A percentile compares a stretch with the other conserved stretches of the same genome.
Evolutionary conservation across 1,140 invertebrate species (phyloP).

Genomic region (Acromyrmex heyeri): DNA sequence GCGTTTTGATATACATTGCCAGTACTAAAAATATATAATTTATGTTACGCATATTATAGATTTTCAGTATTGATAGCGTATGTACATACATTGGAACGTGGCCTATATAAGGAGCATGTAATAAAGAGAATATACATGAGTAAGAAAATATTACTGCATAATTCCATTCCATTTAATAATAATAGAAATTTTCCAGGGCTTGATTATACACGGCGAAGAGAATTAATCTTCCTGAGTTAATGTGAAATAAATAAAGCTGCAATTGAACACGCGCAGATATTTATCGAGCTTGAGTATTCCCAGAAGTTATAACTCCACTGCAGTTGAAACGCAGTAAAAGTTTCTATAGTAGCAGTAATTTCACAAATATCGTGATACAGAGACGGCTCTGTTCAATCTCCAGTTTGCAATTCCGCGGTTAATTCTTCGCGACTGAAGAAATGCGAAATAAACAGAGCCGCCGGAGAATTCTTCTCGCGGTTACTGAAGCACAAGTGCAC

Average conservation of each 20-base stretch:
- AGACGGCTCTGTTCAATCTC: constrained; percentile 20
- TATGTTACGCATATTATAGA: too few relatives aligned
- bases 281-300: neutral
- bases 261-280: constrained; percentile 31
- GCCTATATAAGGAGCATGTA: too few relatives aligned
- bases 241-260: constrained; percentile 1
- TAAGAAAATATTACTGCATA: neutral
- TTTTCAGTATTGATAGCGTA: too few relatives aligned
- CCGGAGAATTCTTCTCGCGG: neutral
- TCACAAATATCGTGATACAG: neutral
- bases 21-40: too few relatives aligned
- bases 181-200: neutral
- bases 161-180: neutral
- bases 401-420: constrained; percentile 37
- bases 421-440: constrained; percentile 26
- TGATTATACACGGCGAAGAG: constrained; percentile 7
- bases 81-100: too few relatives aligned
- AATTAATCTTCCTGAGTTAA: constrained; percentile 18
- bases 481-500: constrained; percentile 45
- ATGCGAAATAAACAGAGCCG: constrained; percentile 21
- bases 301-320: neutral
- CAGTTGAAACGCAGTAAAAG: constrained; percentile 48
- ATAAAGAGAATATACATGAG: neutral
- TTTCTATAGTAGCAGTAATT: constrained; percentile 17
- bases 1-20: too few relatives aligned